Evolutionary conservation across 2,888 invertebrate species (phyloP), one percentile per base, ranked within the genome.

Genomic region (Orchesella flavescens): DNA sequence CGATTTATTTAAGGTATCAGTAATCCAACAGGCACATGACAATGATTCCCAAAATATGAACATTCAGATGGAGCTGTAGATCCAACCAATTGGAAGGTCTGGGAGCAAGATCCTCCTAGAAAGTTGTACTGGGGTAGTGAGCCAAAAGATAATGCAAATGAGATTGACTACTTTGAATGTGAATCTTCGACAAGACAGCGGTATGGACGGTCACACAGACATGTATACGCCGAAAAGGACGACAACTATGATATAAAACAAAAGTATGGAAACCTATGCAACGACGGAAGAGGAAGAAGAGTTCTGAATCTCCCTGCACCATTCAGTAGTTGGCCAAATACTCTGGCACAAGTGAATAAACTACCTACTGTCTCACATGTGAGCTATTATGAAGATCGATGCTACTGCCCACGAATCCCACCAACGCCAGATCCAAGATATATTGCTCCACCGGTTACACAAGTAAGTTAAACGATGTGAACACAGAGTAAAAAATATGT

Each of bases 341-440:
- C 53, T 15, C 19, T 79, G 63, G 49, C 71, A 5, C 3, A 15
- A 15, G 12, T 79, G 4, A 63, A 63, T 61, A 79, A 71, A 44
- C 43, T 46, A 7, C 61, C 78, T 10, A 23, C 49, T 10, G 63
- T 65, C 7, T 19, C 44, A n/a, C 24, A 34, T 17, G 15, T 21
- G 15, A 79, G 78, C 24, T 79, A 71, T 19, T 19, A 23, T 34
- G 49, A 65, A 43, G 84, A 84, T 59, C 75, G 80, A 3, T 84
- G 84, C 46, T 59, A 43, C 34, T 84, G 84, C 34, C 68, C 72
- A n/a, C 9, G n/a, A 43, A n/a, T 77, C n/a, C 76, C 76, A 17
- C 55, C 80, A 4, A 71, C 76, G 1, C 80, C 65, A 17, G 43
- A 65, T 23, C 79, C 84, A 3, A 34, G 49, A 10, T 55, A 57